Evolutionary conservation across 2,888 invertebrate genomes (phyloP), one percentile per base, ranked within the genome.

Genomic region (Theristus sp.): DNA sequence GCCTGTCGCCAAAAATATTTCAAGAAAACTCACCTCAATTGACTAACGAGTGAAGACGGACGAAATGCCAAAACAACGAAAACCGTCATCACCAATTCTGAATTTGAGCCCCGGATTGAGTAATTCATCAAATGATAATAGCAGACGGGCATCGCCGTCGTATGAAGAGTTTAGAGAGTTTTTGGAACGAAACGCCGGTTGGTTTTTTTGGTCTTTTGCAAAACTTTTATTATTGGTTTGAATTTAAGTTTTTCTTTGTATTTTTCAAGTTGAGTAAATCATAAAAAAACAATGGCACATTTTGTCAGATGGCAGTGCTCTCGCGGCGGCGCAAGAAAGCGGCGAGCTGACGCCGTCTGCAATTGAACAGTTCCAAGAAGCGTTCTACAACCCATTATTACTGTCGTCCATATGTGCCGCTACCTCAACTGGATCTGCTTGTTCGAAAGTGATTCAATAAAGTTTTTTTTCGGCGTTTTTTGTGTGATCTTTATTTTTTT

Each of bases 141-240:
- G 56, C 30, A 25, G 54, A 26, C 56, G 49, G 6, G 49, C 56
- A 13, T 56, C 56, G 17, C 56, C 56, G 22, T 56, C 56, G 3
- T 56, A 56, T 26, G 56, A 56, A 26, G 56, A 56, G 24, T 56
- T 56, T 28, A 2, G 56, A 2, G 56, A 56, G 30, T 56, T 56
- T 29, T 26, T 56, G 56, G 56, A 56, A n/a, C 56, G 24, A 10
- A 49, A 49, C n/a, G 3, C 20, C 6, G 49, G 49, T 49, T 3
- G 24, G 20, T 49, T 6, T 49, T 17, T 3, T 17, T 49, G 38
- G 38, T n/a, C 10, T 38, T 38, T 38, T 38, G 38, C 38, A n/a
- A n/a, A 38, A 20, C 10, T 38, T 10, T 10, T 38, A 38, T 38
- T 38, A 20, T 38, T 38, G 20, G 20, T 38, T 38, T 38, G 38